Base-by-base conservation (phyloP, 2,797 vertebrate genomes). In the Eleutherodactylus coqui region DNA sequence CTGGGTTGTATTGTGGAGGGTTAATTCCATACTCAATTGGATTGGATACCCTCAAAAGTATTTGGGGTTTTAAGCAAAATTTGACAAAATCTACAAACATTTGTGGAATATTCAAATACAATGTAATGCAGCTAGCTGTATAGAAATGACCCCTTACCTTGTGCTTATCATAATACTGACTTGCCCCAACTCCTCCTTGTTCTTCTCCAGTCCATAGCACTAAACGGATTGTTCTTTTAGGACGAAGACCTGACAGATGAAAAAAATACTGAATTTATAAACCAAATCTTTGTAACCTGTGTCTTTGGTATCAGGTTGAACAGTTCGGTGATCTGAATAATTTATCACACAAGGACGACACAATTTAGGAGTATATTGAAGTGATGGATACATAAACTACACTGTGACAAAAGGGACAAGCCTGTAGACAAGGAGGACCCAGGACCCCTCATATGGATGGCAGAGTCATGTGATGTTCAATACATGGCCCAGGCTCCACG, bases 181-280 rank as follows among this genome's bases (percentile, higher is more conserved):
- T 83, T 0, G 96, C 95, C 69, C 97, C 97, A 0, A 97, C 49
- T 82, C 97, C 97, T 7, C 96, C 97, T 90, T 95, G 95, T 87
- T 98, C 98, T 86, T 99, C 98, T 29, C 90, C 97, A 0, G 96
- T 96, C 97, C 98, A 99, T 14, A 99, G 90, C 86, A 98, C 97
- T 45, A 96, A 89, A 58, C 96, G 95, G 69, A 99, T 89, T n/a
- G 97, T 98, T 89, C 97, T 96, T 89, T 96, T 97, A 0, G 97
- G 97, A 80, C 91, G 95, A 84, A 98, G 91, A n/a, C 94, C 94
- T 95, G 79, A 51, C 3, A 89, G 67, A 62, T 78, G 21, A 5
- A 67, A 55, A 1, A 53, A 19, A 77, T 41, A 84, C 14, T 13
- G 7, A 5, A 70, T 38, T 32, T 49, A 75, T 75, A 27, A 73